A percentile compares a stretch with the other conserved stretches of the same genome.
These are phyloP conservation scores for Drosophila sproati DNA, from an alignment of 1,140 invertebrate species.

Conservation along the genomic window DNA sequence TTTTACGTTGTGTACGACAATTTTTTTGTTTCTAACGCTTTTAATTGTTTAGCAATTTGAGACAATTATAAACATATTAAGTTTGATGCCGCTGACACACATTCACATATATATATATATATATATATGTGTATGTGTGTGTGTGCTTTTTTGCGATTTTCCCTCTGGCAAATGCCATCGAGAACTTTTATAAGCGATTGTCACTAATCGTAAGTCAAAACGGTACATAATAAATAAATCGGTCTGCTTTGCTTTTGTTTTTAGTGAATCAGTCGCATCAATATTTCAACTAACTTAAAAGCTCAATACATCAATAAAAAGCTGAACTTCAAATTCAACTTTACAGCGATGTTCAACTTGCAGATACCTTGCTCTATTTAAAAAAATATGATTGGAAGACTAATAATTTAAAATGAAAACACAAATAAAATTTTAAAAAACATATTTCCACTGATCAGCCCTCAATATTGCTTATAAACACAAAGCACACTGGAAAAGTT, in stretches of 20 bases:
- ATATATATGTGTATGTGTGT: neutral
- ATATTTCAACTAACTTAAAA: too few species aligned
- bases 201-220: slow-evolving; percentile 28
- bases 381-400: too few species aligned
- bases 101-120: slow-evolving; percentile 27
- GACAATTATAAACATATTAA: slow-evolving; percentile 74
- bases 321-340: too few species aligned
- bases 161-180: slow-evolving; percentile 19
- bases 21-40: slow-evolving; percentile 14
- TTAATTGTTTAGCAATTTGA: slow-evolving; percentile 70
- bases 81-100: slow-evolving; percentile 50
- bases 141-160: neutral
- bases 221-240: slow-evolving; percentile 5
- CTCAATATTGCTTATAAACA: neutral
- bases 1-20: slow-evolving; percentile 11
- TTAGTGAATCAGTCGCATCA: too few species aligned
- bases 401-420: too few species aligned
- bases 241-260: neutral
- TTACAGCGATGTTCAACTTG: too few species aligned
- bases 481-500: neutral
- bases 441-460: too few species aligned
- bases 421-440: too few species aligned
- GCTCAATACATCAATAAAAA: too few species aligned
- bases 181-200: slow-evolving; percentile 24
- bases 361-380: too few species aligned